Base-by-base conservation (phyloP, 2,113 vertebrate genomes). In the Lutjanus erythropterus region DNA sequence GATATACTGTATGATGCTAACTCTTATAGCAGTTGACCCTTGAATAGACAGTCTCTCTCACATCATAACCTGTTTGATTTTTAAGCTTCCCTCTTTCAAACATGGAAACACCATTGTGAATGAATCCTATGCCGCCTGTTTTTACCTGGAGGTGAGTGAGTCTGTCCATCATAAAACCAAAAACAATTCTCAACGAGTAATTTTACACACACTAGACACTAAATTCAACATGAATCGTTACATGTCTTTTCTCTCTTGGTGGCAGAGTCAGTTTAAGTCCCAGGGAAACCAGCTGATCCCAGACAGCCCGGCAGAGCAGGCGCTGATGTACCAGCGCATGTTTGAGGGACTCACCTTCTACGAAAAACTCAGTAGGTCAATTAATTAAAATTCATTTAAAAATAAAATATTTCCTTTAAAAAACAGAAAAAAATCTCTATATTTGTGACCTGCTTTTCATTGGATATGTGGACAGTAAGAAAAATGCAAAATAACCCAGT, bases 81-180 rank as follows among this genome's bases (percentile, higher is more conserved):
- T 71, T 2, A 31, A 96, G 95, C 70, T 96, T 49, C 95, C 95
- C 0, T 67, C 93, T 0, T 94, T 95, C 82, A 94, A 93, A 84
- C 94, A 95, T 7, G 79, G 94, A 44, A 82, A 93, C 41, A 59
- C 59, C 44, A 33, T 90, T 1, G 82, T 95, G 44, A 96, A 96
- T 5, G 95, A 96, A 27, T 95, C 95, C 19, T 91, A 88, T 3
- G 95, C 81, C 10, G 94, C 86, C 18, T 95, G 95, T 64, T 80
- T 95, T 67, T 95, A 95, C 85, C 81, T 96, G 83, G 94, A 95
- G 94, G 95, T 95, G 75, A 92, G 81, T 23, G 21, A 35, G 2
- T 12, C 16, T 18, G 18, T 52, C 8, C 19, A 16, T 33, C 21
- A 4, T 21, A 19, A 1, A 25, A 6, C 19, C 21, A 27, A 29